Percentiles rank a stretch among this genome's conserved stretches.
Evolutionary conservation across 2,113 vertebrate genomes (phyloP).

Genomic region (Amphiprion percula): DNA sequence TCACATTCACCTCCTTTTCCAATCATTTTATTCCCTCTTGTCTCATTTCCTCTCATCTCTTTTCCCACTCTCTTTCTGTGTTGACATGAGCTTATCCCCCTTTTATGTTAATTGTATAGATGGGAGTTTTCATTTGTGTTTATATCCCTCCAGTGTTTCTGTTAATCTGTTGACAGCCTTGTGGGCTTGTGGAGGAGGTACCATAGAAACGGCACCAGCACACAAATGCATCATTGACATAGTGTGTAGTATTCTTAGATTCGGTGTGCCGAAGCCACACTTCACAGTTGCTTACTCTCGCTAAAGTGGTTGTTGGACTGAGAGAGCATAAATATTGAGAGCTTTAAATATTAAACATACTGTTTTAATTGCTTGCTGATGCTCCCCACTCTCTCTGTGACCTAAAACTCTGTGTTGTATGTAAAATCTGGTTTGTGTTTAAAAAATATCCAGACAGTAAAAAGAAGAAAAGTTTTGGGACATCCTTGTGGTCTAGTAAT

Average conservation of each 20-base stretch:
- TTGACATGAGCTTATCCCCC: constrained; percentile 45
- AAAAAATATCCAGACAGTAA: background rate
- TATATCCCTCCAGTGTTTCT: constrained; percentile 27
- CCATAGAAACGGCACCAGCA: background rate
- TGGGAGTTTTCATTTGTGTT: constrained; percentile 37
- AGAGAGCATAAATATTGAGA: constrained; percentile 27
- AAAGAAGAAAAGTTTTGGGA: background rate
- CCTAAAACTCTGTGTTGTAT: constrained; percentile 6
- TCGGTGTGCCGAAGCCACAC: constrained; percentile 11
- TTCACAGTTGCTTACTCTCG: constrained; percentile 31
- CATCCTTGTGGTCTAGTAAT: background rate
- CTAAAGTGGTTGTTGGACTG: constrained; percentile 40
- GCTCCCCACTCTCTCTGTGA: constrained; percentile 5
- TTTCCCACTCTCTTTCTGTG: constrained; percentile 14
- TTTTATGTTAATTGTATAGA: constrained; percentile 67
- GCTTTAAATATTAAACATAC: constrained; percentile 36
- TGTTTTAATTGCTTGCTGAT: constrained; percentile 17
- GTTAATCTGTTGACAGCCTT: constrained; percentile 43
- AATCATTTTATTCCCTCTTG: background rate
- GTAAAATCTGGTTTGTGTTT: background rate
- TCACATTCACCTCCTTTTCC: constrained; percentile 15
- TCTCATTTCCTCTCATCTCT: constrained; percentile 31
- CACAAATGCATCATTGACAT: constrained; percentile 15
- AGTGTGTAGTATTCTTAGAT: constrained; percentile 35
- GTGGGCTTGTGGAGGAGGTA: constrained; percentile 21